Evolutionary conservation across 1,140 invertebrate species (phyloP).

Genomic region (Leptestheria dahalacensis): DNA sequence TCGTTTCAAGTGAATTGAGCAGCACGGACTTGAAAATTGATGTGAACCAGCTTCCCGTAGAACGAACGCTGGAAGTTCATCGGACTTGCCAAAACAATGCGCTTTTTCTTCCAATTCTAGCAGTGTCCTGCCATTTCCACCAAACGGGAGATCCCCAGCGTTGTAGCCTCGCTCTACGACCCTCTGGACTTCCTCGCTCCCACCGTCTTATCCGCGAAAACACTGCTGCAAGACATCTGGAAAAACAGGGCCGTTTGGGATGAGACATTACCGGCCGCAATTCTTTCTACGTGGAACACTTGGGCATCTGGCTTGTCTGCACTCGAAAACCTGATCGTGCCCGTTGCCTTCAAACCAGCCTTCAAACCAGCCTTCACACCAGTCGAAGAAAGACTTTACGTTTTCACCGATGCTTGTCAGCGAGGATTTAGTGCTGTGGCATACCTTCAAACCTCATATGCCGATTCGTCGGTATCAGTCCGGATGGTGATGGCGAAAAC

Average conservation of each 20-base stretch:
- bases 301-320: background rate
- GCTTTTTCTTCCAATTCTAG: background rate
- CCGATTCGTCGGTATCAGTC: background rate
- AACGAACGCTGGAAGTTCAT: constrained; percentile 1
- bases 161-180: constrained; percentile 28
- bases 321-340: background rate
- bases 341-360: background rate
- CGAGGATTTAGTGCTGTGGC: constrained; percentile 15
- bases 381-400: constrained; percentile 18
- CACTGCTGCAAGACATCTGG: constrained; percentile 31
- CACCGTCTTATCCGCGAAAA: constrained; percentile 26
- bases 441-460: background rate
- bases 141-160: constrained; percentile 21
- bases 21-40: background rate
- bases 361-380: background rate
- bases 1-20: background rate
- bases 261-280: constrained; percentile 22
- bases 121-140: background rate
- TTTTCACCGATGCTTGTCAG: constrained; percentile 17
- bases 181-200: constrained; percentile 29
- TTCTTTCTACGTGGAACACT: background rate
- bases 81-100: background rate
- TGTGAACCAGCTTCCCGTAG: constrained; percentile 24
- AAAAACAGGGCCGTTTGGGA: constrained; percentile 28
- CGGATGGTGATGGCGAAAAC: background rate